Base-by-base conservation (phyloP, 2,888 invertebrate genomes). In the Coleophora flavipennella region DNA sequence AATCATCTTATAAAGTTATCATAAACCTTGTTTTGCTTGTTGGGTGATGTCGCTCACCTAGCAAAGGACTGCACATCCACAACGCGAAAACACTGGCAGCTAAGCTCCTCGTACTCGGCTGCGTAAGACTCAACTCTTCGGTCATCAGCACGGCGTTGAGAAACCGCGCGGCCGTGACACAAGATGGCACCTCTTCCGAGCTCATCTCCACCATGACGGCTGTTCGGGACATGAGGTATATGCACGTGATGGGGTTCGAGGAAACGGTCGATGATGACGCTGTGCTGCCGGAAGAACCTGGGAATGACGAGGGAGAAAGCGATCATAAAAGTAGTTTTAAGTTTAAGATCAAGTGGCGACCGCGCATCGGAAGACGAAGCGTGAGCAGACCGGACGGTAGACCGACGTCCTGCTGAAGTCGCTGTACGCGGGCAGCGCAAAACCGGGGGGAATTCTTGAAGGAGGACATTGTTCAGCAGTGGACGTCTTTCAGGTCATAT, bases 51-150 rank as follows among this genome's bases (percentile, higher is more conserved):
- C 1, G 33, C 65, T 65, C 63, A 93, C 93, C 93, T 63, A 98
- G 76, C 41, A 96, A 87, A 2, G 95, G 92, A 55, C 97, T 97
- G 51, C 93, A 92, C 89, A 98, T 93, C 98, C 98, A 99, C 48
- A 98, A 77, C 0, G 96, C 92, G 65, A 99, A 97, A 7, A 96
- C 89, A 66, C 92, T 92, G 39, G 91, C 89, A n/a, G 94, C 93
- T 42, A 90, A 67, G 51, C 90, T 88, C 55, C 91, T 89, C 32
- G 92, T 90, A 44, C 92, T 90, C 1, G 89, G 84, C 58, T 88
- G 87, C 12, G 89, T 90, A 48, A 97, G 85, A 10, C 92, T 92
- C 55, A 97, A 80, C 66, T 96, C 94, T 44, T 90, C 89, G 7
- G 81, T 71, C 0, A 72, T 72, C 29, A 84, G 53, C 6, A 80